Evolutionary conservation across 2,888 invertebrate species (phyloP).

Genomic region (Luperina testacea): DNA sequence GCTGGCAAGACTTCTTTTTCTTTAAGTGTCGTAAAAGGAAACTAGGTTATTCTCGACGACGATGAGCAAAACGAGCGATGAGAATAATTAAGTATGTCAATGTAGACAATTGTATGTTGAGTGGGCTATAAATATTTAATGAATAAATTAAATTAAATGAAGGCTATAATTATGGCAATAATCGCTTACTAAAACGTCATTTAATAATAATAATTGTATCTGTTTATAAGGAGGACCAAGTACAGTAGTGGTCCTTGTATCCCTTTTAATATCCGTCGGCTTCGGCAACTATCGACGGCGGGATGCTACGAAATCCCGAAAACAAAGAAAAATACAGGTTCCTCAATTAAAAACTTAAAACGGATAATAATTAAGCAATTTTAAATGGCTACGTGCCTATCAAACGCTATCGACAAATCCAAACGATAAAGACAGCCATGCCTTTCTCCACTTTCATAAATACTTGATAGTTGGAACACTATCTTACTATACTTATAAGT

Average conservation of each 20-base stretch:
- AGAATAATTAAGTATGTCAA: slow-evolving; percentile 41
- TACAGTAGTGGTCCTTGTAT: not conserved
- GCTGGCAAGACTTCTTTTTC: slow-evolving; percentile 4
- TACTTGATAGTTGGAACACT: slow-evolving; percentile 35
- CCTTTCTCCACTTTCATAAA: slow-evolving; percentile 43
- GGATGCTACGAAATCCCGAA: not conserved
- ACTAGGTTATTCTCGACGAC: slow-evolving; percentile 30
- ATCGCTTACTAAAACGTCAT: not conserved
- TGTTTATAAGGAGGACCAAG: not conserved
- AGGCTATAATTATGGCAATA: slow-evolving; percentile 2
- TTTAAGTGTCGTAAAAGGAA: slow-evolving; percentile 14
- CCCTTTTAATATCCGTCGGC: not conserved
- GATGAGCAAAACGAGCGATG: slow-evolving; percentile 14
- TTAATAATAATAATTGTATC: slow-evolving; percentile 1
- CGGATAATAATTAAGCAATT: not conserved
- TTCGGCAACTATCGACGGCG: not conserved
- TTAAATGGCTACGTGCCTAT: not conserved
- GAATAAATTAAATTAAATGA: slow-evolving; percentile 17
- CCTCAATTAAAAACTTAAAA: not conserved
- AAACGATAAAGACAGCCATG: slow-evolving; percentile 14
- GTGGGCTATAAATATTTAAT: slow-evolving; percentile 40
- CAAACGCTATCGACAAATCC: slow-evolving; percentile 39
- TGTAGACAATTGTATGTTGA: slow-evolving; percentile 34
- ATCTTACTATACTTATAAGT: slow-evolving; percentile 15
- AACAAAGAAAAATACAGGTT: not conserved